Base-by-base conservation (phyloP, 2,113 vertebrate genomes). In the Clarias gariepinus region DNA sequence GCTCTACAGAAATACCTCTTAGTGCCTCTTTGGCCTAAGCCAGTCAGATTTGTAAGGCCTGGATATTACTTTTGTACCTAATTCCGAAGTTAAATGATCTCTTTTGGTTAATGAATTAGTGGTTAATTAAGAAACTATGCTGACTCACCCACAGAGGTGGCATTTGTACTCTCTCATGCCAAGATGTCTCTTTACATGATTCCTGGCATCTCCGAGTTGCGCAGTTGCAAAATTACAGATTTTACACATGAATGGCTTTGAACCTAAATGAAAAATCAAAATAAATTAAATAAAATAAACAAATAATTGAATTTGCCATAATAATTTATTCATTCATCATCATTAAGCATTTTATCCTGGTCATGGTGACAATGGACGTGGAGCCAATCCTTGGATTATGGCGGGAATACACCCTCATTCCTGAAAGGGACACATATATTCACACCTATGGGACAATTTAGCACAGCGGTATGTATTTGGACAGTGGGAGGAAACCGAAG, bases 121-220 rank as follows among this genome's bases (percentile, higher is more conserved):
- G 33, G 18, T 61, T 41, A 25, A 61, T 81, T 8, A 41, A 3
- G 7, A 36, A 61, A 41, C 36, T 23, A 61, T 25, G 21, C 58
- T 47, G 8, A 98, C 98, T 98, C 95, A 99, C 98, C 98, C 98
- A 93, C 98, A 99, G 93, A 99, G 95, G 92, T 98, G 97, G 89
- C 98, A 99, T 94, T 98, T 99, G 95, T 99, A 99, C 93, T 99
- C 98, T 89, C 97, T 96, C 97, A 99, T 98, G 92, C 98, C 98
- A 88, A 99, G 97, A 93, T 99, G 98, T 93, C 98, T 97, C 93
- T 99, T 99, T 91, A 99, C 97, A 68, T 99, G 98, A 96, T 99
- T 99, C 90, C 98, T 96, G 92, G 97, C 98, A 88, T 99, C 98
- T 90, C 98, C 98, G 81, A 99, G 96, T 94, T 99, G 98, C 94